phyloP scores from a whole-genome alignment of 2,113 vertebrate species.

The Hemicordylus capensis region DNA sequence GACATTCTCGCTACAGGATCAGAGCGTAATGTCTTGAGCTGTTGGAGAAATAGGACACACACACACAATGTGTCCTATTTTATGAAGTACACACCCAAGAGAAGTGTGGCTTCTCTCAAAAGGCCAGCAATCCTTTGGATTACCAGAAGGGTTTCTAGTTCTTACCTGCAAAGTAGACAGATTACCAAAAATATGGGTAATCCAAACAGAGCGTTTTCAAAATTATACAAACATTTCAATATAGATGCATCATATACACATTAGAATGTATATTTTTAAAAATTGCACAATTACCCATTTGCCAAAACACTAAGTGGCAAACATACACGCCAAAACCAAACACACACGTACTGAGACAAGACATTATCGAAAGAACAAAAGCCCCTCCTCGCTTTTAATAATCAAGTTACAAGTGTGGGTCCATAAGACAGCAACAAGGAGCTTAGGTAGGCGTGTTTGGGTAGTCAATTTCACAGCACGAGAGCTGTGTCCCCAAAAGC shows the following conservation, averaged over 20 bases:
- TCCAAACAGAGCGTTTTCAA: too few species aligned
- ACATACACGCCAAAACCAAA: background rate
- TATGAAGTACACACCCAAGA: background rate
- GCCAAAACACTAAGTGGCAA: background rate
- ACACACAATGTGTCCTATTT: too few species aligned
- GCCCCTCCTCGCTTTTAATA: too few species aligned
- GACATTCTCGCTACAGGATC: background rate
- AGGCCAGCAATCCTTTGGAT: too few species aligned
- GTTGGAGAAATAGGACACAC: background rate
- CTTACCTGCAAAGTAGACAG: background rate
- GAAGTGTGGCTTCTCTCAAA: background rate
- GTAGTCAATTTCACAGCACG: background rate
- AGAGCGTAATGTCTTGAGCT: background rate
- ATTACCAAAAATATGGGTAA: background rate
- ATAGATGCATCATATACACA: background rate
- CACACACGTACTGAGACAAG: too few species aligned
- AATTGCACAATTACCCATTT: background rate
- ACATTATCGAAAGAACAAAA: background rate
- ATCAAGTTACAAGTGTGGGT: too few species aligned
- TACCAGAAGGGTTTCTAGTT: background rate
- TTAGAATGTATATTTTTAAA: background rate
- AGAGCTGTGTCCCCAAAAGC: background rate
- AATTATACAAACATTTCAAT: too few species aligned
- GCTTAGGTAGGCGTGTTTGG: background rate
- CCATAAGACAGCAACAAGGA: background rate